Evolutionary conservation across 1,140 invertebrate species (phyloP).

Genomic region (Eciton burchellii): DNA sequence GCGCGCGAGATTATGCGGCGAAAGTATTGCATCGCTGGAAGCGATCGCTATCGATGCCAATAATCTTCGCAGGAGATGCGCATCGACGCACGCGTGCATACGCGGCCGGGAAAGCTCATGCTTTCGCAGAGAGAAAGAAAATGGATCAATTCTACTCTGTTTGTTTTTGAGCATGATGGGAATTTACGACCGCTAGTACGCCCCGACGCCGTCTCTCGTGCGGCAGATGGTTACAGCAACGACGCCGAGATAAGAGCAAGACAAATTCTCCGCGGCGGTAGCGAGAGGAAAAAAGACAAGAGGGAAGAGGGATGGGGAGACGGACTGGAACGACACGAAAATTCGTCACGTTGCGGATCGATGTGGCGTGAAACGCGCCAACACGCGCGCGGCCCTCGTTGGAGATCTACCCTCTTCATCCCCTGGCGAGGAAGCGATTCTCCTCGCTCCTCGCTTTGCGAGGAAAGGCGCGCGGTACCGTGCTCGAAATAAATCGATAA

Average conservation of each 20-base stretch:
- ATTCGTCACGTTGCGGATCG: conserved; percentile 63
- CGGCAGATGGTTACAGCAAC: conserved; percentile 62
- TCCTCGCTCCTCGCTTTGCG: too few relatives aligned
- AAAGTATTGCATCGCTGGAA: neutral
- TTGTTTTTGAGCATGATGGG: conserved; percentile 71
- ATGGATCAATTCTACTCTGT: conserved; percentile 74
- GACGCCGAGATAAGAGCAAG: conserved; percentile 68
- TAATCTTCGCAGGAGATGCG: neutral
- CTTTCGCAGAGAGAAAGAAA: conserved; percentile 56
- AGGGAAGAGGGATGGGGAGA: conserved; percentile 17
- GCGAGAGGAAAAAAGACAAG: conserved; percentile 3
- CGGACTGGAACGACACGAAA: conserved; percentile 54
- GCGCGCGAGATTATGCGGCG: too few relatives aligned
- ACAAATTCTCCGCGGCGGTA: conserved; percentile 67
- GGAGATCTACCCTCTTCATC: conserved; percentile 39
- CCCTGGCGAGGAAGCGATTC: too few relatives aligned
- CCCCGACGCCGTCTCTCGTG: conserved; percentile 2
- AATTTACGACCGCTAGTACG: conserved; percentile 67
- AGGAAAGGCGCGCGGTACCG: too few relatives aligned
- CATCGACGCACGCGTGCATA: neutral
- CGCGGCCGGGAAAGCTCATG: conserved; percentile 15
- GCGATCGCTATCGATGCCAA: conserved; percentile 30
- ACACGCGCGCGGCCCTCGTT: conserved; percentile 41
- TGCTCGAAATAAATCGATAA: too few relatives aligned
- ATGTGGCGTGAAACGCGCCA: conserved; percentile 60